A percentile compares a stretch with the other conserved stretches of the same genome.
These are phyloP conservation scores for Lordiphosa stackelbergi DNA, from an alignment of 1,140 invertebrate species.

Conservation along the genomic window DNA sequence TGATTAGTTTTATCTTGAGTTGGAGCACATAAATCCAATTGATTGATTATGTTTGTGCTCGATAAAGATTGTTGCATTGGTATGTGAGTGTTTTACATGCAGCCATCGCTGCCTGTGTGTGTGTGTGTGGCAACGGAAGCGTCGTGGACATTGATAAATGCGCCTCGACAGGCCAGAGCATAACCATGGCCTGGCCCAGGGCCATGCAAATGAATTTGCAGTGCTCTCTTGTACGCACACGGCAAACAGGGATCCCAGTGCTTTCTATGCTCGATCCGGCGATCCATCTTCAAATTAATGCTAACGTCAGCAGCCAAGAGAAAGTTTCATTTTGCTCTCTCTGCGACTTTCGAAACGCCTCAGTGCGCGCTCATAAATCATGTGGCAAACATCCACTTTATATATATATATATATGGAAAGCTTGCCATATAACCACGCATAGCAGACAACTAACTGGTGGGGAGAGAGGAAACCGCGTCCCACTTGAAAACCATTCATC, in stretches of 20 bases:
- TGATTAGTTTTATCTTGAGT: slow-evolving; percentile 77
- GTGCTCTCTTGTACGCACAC: slow-evolving; percentile 7
- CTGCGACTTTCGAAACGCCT: slow-evolving; percentile 56
- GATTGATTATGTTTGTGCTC: slow-evolving; percentile 76
- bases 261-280: slow-evolving; percentile 36
- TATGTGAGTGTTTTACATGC: slow-evolving; percentile 61
- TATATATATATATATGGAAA: slow-evolving; percentile 16
- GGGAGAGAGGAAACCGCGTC: slow-evolving; percentile 50
- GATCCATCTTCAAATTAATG: slow-evolving; percentile 50
- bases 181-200: background rate
- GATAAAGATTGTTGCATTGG: slow-evolving; percentile 71
- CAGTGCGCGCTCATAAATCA: slow-evolving; percentile 58
- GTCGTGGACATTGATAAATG: slow-evolving; percentile 68
- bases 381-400: slow-evolving; percentile 53
- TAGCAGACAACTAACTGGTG: slow-evolving; percentile 20
- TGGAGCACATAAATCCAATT: slow-evolving; percentile 76
- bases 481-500: slow-evolving; percentile 73
- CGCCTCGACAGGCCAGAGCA: slow-evolving; percentile 34
- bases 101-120: slow-evolving; percentile 22
- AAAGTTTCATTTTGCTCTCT: slow-evolving; percentile 47
- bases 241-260: slow-evolving; percentile 33
- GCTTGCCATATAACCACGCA: slow-evolving; percentile 20
- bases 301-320: slow-evolving; percentile 31
- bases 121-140: slow-evolving; percentile 48
- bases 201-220: slow-evolving; percentile 21